phyloP scores from a whole-genome alignment of 2,888 invertebrate species.

The Anarsia innoxiella region DNA sequence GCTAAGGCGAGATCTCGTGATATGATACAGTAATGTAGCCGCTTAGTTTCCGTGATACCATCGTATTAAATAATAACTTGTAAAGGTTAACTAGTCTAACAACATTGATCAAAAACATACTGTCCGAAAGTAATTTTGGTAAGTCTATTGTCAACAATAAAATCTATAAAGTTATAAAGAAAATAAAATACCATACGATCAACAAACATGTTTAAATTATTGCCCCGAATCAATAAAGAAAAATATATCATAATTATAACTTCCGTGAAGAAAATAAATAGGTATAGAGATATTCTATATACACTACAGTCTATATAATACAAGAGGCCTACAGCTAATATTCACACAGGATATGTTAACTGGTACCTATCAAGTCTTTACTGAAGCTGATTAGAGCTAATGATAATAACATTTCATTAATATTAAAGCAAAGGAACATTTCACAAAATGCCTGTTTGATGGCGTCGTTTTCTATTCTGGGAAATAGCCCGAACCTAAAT shows the following conservation, averaged over 20 bases:
- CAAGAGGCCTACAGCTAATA: conserved; percentile 54
- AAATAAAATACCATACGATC: conserved; percentile 52
- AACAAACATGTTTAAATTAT: conserved; percentile 59
- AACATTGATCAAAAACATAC: no score
- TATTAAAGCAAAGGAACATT: conserved; percentile 55
- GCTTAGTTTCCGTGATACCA: conserved; percentile 2
- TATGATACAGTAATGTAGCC: conserved; percentile 1
- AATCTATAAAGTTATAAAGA: conserved; percentile 40
- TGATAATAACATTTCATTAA: conserved; percentile 41
- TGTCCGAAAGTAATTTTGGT: no score
- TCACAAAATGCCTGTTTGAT: conserved; percentile 40
- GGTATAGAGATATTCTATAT: conserved; percentile 43
- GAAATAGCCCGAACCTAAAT: neutral
- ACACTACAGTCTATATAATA: conserved; percentile 69
- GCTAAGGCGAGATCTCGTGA: conserved; percentile 6
- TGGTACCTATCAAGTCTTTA: conserved; percentile 64
- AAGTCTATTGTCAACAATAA: conserved; percentile 32
- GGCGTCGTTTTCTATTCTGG: no score
- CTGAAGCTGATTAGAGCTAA: conserved; percentile 53
- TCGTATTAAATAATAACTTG: no score
- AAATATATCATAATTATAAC: conserved; percentile 27
- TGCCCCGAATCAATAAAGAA: conserved; percentile 47
- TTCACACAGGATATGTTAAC: conserved; percentile 71
- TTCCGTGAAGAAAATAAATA: conserved; percentile 32
- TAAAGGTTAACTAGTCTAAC: no score